Evolutionary conservation across 2,888 invertebrate genomes (phyloP).

Genomic region (Rhagonycha lutea): DNA sequence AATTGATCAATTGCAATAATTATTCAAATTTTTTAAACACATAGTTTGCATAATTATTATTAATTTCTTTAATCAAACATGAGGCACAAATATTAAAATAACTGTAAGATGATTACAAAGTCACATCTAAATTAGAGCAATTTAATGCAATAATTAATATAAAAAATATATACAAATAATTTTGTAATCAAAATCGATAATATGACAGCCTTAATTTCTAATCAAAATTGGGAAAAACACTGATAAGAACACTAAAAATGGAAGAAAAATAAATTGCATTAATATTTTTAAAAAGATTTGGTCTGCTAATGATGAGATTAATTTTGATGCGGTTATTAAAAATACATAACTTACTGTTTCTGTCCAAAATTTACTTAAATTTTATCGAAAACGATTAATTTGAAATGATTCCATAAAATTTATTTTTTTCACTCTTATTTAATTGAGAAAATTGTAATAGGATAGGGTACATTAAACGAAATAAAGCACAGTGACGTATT

Average conservation of each 20-base stretch:
- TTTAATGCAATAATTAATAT: neutral
- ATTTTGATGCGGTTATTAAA: neutral
- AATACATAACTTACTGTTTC: neutral
- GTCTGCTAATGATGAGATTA: neutral
- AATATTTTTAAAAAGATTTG: too few species aligned
- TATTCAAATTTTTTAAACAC: neutral
- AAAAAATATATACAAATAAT: neutral
- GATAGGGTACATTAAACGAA: too few species aligned
- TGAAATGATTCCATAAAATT: neutral
- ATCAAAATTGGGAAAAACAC: neutral
- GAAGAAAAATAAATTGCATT: neutral
- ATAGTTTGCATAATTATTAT: neutral
- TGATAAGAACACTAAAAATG: neutral
- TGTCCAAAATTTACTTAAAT: neutral
- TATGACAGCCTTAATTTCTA: neutral
- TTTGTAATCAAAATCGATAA: neutral
- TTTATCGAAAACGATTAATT: neutral
- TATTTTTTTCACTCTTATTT: neutral
- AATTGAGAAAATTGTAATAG: neutral
- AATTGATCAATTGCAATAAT: neutral
- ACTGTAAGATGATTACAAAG: neutral
- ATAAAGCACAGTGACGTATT: too few species aligned
- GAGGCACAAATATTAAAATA: neutral
- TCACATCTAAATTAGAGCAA: neutral
- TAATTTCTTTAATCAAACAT: neutral